Evolutionary conservation across 2,888 invertebrate genomes (phyloP).

Genomic region (Phorcus lineatus): DNA sequence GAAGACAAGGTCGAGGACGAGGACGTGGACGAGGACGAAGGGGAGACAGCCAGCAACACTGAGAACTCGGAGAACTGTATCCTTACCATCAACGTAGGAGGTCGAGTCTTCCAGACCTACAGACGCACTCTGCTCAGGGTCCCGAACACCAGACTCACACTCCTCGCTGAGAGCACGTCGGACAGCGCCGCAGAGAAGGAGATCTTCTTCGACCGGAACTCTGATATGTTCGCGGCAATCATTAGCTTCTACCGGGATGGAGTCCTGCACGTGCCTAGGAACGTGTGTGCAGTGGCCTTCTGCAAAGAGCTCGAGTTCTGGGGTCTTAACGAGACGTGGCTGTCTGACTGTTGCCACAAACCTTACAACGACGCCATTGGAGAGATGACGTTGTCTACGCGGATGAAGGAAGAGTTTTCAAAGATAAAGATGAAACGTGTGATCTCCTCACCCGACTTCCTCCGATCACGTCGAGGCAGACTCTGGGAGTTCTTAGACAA

Average conservation of each 20-base stretch:
- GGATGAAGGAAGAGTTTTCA: slow-evolving; percentile 45
- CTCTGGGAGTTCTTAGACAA: slow-evolving; percentile 55
- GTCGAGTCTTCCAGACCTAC: slow-evolving; percentile 26
- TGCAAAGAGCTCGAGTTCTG: slow-evolving; percentile 55
- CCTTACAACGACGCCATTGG: slow-evolving; percentile 46
- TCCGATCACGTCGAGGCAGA: slow-evolving; percentile 7
- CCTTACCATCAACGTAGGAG: slow-evolving; percentile 25
- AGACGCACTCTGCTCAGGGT: not conserved
- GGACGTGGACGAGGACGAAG: no score
- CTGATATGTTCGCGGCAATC: slow-evolving; percentile 50
- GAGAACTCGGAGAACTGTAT: not conserved
- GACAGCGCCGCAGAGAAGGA: slow-evolving; percentile 21
- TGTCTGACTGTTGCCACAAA: slow-evolving; percentile 56
- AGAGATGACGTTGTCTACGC: slow-evolving; percentile 44
- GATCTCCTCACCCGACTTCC: not conserved
- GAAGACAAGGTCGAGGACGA: no score
- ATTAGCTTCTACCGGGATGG: slow-evolving; percentile 55
- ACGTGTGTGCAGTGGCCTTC: slow-evolving; percentile 46
- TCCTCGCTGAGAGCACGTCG: not conserved
- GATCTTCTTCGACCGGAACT: slow-evolving; percentile 63
- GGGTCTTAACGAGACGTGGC: slow-evolving; percentile 46
- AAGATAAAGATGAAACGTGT: slow-evolving; percentile 32
- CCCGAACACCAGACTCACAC: not conserved
- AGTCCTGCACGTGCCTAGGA: slow-evolving; percentile 54
- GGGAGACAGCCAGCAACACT: no score